Conservation (phyloP, 2,113 vertebrate genomes). For the Paramisgurnus dabryanus region DNA sequence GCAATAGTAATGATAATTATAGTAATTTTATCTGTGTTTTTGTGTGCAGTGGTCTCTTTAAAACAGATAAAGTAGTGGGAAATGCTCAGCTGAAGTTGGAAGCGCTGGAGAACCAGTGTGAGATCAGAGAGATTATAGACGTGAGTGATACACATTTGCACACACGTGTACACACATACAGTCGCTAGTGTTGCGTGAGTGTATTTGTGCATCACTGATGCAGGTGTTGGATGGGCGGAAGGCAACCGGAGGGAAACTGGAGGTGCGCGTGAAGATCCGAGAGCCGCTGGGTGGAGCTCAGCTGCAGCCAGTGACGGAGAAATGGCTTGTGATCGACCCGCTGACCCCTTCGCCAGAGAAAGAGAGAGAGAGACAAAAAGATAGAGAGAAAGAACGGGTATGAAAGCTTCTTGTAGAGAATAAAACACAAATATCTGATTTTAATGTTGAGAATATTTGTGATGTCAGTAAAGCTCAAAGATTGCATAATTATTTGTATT, state of each 20-base stretch:
- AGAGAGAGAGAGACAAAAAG: constrained; percentile 50
- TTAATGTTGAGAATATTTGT: too few species aligned
- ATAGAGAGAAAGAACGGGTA: constrained; percentile 11
- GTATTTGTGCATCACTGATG: neutral
- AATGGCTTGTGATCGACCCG: constrained; percentile 85
- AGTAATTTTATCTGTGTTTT: constrained; percentile 33
- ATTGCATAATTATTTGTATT: neutral
- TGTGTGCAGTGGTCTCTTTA: constrained; percentile 82
- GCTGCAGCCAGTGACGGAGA: constrained; percentile 81
- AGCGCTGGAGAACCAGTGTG: constrained; percentile 79
- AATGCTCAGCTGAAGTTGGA: constrained; percentile 87
- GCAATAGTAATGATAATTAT: neutral
- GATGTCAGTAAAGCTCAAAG: too few species aligned
- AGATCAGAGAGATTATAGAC: constrained; percentile 84
- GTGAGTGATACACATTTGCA: constrained; percentile 61
- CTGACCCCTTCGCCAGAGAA: constrained; percentile 55
- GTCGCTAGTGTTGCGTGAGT: neutral
- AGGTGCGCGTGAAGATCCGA: constrained; percentile 83
- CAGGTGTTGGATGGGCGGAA: constrained; percentile 87
- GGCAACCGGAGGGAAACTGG: constrained; percentile 84
- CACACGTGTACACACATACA: neutral
- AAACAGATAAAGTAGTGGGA: constrained; percentile 82
- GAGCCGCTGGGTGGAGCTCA: constrained; percentile 84
- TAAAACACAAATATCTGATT: too few species aligned
- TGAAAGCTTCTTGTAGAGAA: neutral